These are phyloP conservation scores for Actinia tenebrosa DNA, from an alignment of 64 coral and sea anemone species.

Conservation along the genomic window DNA sequence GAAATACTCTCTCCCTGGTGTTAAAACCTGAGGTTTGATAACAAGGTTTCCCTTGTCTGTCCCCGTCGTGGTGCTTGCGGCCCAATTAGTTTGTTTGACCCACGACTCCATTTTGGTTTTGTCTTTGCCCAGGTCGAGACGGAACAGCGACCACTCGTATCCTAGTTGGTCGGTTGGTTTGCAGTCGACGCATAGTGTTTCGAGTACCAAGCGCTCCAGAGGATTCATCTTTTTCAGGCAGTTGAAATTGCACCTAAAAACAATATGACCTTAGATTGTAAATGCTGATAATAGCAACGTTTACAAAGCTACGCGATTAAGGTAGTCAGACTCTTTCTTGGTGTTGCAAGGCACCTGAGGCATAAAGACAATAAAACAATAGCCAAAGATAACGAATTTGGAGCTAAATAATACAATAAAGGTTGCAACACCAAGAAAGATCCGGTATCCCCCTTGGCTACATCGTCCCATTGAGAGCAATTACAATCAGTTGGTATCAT, in stretches of 20 bases:
- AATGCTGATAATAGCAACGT: too few relatives aligned
- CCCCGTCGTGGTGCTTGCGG: slow-evolving; percentile 51
- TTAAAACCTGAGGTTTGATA: slow-evolving; percentile 52
- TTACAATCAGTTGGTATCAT: too few relatives aligned
- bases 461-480: too few relatives aligned
- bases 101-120: slow-evolving; percentile 37
- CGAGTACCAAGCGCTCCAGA: slow-evolving; percentile 59
- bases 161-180: slow-evolving; percentile 42
- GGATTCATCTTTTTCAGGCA: slow-evolving; percentile 68
- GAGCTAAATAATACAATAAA: too few relatives aligned
- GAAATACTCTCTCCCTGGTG: slow-evolving; percentile 47
- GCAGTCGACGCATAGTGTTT: slow-evolving; percentile 62
- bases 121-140: slow-evolving; percentile 26
- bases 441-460: too few relatives aligned
- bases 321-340: too few relatives aligned
- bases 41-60: slow-evolving; percentile 42
- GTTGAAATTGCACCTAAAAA: slow-evolving; percentile 69
- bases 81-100: slow-evolving; percentile 49
- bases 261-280: not conserved
- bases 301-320: too few relatives aligned
- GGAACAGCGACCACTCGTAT: slow-evolving; percentile 63
- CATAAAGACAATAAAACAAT: too few relatives aligned
- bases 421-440: too few relatives aligned
- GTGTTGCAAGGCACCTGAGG: too few relatives aligned
- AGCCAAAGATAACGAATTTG: too few relatives aligned